phyloP scores from a whole-genome alignment of 30 jellyfish, hydroid and myxozoan species.

The Turritopsis rubra region DNA sequence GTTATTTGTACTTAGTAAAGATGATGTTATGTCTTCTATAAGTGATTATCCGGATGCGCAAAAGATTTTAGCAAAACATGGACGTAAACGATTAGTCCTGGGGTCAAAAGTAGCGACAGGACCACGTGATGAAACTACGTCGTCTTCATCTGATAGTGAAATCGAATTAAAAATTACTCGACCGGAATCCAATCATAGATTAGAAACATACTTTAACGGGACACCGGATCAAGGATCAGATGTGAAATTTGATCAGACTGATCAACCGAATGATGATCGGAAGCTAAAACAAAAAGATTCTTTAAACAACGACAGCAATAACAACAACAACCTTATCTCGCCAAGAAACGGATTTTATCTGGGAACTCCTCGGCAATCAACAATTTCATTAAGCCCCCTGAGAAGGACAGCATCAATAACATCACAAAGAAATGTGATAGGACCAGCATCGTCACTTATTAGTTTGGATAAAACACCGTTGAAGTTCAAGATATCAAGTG shows the following conservation, averaged over 20 bases:
- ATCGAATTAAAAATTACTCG: constrained; percentile 24
- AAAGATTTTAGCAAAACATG: constrained; percentile 69
- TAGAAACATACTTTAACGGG: constrained; percentile 10
- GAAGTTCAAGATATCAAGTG: not conserved
- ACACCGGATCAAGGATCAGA: constrained; percentile 1
- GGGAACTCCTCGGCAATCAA: constrained; percentile 9
- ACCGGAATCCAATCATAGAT: constrained; percentile 15
- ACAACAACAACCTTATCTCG: constrained; percentile 12
- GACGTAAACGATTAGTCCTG: constrained; percentile 61
- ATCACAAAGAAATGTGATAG: constrained; percentile 7
- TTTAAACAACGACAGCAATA: not conserved
- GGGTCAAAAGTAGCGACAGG: constrained; percentile 59
- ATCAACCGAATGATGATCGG: not conserved
- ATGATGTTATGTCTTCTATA: constrained; percentile 73
- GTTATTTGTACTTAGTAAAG: constrained; percentile 78
- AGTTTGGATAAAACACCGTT: constrained; percentile 1
- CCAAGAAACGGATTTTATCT: constrained; percentile 20
- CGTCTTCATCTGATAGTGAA: constrained; percentile 29
- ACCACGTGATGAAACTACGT: constrained; percentile 54
- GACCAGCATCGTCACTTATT: constrained; percentile 21
- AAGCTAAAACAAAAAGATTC: not conserved
- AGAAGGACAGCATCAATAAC: not conserved
- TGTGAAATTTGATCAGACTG: not conserved
- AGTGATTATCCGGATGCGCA: constrained; percentile 85
- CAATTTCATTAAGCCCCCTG: not conserved